phyloP scores from a whole-genome alignment of 2,888 invertebrate genomes.

The Ganaspis brasiliensis region DNA sequence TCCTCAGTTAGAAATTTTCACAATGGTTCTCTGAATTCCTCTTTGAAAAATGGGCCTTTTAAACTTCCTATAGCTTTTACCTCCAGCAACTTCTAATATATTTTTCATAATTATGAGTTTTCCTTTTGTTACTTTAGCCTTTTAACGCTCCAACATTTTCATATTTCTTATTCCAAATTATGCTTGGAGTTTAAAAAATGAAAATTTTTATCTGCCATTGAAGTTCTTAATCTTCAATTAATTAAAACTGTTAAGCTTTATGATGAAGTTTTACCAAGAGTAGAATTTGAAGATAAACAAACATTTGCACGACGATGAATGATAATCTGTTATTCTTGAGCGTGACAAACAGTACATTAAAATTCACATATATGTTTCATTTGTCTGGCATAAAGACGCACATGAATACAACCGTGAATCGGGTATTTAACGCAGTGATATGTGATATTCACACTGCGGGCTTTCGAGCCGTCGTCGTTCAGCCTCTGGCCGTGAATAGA shows the following conservation, averaged over 20 bases:
- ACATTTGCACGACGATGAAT: neutral
- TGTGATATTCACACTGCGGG: constrained; percentile 50
- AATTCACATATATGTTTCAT: neutral
- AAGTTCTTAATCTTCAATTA: too few relatives aligned
- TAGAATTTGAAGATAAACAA: constrained; percentile 1
- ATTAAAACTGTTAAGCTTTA: too few relatives aligned
- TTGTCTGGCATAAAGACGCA: neutral
- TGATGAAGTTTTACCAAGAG: neutral
- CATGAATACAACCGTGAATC: neutral
- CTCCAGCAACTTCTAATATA: neutral
- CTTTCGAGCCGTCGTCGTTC: constrained; percentile 45
- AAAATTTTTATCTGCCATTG: too few relatives aligned
- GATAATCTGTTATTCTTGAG: constrained; percentile 14
- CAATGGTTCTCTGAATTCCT: constrained; percentile 13
- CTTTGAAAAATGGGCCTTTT: constrained; percentile 21
- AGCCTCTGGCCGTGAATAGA: constrained; percentile 51
- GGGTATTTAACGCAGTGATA: constrained; percentile 52
- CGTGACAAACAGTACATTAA: constrained; percentile 33
- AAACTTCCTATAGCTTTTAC: neutral
- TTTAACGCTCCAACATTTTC: neutral
- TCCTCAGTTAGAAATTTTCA: constrained; percentile 8
- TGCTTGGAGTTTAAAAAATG: too few relatives aligned
- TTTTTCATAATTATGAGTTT: constrained; percentile 7
- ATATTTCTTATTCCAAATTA: neutral
- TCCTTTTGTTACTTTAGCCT: neutral